Conservation (phyloP, 2,888 invertebrate species). For the Drosophila formosana region DNA sequence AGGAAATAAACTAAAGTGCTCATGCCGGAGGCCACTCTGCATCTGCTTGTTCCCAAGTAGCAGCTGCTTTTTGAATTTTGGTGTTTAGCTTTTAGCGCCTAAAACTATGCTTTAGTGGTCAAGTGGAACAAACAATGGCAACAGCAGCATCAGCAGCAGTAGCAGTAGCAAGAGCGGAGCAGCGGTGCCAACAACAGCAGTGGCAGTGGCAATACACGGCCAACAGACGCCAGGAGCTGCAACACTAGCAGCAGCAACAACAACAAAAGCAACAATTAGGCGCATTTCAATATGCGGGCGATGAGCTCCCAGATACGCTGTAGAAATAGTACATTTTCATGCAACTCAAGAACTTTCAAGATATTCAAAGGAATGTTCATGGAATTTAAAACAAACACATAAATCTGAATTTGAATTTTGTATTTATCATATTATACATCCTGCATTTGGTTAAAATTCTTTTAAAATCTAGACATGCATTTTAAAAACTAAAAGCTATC, state of each 20-base stretch:
- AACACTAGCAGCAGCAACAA: conserved; percentile 12
- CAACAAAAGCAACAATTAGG: conserved; percentile 18
- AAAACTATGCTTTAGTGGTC: conserved; percentile 80
- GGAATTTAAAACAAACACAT: no score
- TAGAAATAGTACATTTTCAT: background rate
- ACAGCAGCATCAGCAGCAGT: conserved; percentile 32
- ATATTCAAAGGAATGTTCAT: background rate
- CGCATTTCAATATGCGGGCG: background rate
- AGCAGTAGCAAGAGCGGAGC: conserved; percentile 2
- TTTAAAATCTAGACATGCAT: no score
- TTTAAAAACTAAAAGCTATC: no score
- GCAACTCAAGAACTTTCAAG: background rate
- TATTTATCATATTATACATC: no score
- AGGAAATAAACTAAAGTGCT: conserved; percentile 62
- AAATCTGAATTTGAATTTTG: no score
- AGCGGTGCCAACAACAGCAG: conserved; percentile 16
- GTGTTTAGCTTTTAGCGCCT: conserved; percentile 81
- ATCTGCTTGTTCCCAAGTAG: conserved; percentile 47
- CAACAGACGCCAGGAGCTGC: conserved; percentile 50
- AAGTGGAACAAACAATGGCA: conserved; percentile 75
- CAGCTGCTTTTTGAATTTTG: conserved; percentile 79
- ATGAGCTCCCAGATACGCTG: conserved; percentile 6
- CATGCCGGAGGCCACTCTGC: conserved; percentile 27
- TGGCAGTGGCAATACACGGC: conserved; percentile 27
- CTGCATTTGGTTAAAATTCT: no score